These are phyloP conservation scores for Pangasius macronema DNA, from an alignment of 2,797 vertebrate species.

Conservation along the genomic window DNA sequence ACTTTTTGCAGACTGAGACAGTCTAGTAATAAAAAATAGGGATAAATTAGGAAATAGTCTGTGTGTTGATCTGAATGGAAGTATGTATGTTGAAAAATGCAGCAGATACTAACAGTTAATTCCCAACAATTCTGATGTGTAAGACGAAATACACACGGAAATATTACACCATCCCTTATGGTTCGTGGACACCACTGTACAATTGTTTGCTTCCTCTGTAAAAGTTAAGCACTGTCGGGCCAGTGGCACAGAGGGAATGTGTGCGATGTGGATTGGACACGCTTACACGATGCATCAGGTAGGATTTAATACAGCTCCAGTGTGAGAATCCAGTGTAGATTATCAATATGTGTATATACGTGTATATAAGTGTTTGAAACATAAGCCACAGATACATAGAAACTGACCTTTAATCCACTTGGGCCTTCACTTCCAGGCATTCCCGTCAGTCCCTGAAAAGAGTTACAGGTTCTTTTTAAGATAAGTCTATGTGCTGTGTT, in stretches of 20 bases:
- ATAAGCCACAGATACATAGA: neutral
- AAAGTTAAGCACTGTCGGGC: too few species aligned
- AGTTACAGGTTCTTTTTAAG: conserved; percentile 11
- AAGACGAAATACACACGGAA: neutral
- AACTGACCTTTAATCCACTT: conserved; percentile 83
- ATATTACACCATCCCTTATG: neutral
- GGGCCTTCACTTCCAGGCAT: conserved; percentile 85
- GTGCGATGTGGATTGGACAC: neutral
- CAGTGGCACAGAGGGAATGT: neutral
- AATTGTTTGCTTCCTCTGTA: neutral
- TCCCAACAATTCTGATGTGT: neutral
- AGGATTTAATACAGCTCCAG: neutral
- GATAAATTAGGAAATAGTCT: too few species aligned
- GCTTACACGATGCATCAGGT: neutral
- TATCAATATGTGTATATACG: neutral
- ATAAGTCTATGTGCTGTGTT: neutral
- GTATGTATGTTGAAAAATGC: neutral
- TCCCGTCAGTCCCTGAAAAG: conserved; percentile 86
- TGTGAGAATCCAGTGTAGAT: neutral
- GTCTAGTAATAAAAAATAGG: too few species aligned
- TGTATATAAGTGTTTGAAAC: neutral
- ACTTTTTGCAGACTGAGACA: neutral
- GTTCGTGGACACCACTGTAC: neutral
- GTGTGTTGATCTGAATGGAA: too few species aligned
- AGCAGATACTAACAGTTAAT: neutral